Percentiles rank a stretch among this genome's conserved stretches.
Conservation (phyloP, 2,113 vertebrate species). For the Emydura subglobosa region DNA sequence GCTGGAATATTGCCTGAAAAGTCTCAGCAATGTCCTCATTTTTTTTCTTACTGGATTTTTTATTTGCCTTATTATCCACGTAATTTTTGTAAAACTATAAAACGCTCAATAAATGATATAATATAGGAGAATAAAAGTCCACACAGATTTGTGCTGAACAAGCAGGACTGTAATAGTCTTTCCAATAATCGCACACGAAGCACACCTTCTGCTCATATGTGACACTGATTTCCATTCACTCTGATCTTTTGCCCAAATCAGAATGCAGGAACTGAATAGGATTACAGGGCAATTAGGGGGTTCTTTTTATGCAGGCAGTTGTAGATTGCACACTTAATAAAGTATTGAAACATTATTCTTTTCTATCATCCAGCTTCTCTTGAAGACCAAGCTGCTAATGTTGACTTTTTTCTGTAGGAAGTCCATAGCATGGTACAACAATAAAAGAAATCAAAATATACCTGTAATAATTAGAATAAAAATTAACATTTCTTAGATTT, state of each 20-base stretch:
- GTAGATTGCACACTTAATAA: neutral
- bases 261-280: conserved; percentile 39
- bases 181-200: conserved; percentile 29
- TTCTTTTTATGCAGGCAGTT: conserved; percentile 31
- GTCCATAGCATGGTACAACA: neutral
- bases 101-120: neutral
- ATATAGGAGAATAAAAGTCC: neutral
- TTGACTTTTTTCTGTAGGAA: neutral
- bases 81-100: conserved; percentile 3
- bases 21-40: neutral
- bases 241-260: conserved; percentile 70
- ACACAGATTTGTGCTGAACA: conserved; percentile 29
- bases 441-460: neutral
- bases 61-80: neutral
- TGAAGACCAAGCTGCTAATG: neutral
- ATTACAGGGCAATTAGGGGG: conserved; percentile 26
- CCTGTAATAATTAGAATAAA: neutral
- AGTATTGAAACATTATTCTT: neutral
- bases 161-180: conserved; percentile 29
- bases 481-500: neutral
- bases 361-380: neutral
- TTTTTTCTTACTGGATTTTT: neutral
- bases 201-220: conserved; percentile 67
- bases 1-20: conserved; percentile 19
- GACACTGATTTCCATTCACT: conserved; percentile 57